phyloP scores from a whole-genome alignment of 2,888 invertebrate genomes.

The Heliconius cydno region DNA sequence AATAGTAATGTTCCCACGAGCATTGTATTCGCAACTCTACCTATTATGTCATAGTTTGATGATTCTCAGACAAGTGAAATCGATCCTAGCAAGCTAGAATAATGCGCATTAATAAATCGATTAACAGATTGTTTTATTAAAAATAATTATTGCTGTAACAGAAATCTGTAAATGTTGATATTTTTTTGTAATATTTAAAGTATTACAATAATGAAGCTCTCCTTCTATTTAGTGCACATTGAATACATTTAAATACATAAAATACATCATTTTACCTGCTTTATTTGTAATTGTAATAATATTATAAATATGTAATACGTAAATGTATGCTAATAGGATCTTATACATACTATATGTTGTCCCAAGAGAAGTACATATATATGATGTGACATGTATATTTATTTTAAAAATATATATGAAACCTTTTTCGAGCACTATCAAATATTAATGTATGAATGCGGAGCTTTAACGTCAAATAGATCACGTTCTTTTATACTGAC shows the following conservation, averaged over 20 bases:
- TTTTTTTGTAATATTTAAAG: not conserved
- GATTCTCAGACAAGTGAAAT: constrained; percentile 46
- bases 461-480: constrained; percentile 49
- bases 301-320: not conserved
- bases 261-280: not conserved
- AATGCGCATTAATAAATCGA: constrained; percentile 13
- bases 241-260: not conserved
- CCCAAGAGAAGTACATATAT: not conserved
- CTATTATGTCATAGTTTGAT: constrained; percentile 46
- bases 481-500: constrained; percentile 69
- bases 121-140: not conserved
- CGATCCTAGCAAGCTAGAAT: constrained; percentile 27
- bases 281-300: not conserved
- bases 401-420: constrained; percentile 17
- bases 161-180: not conserved
- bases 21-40: constrained; percentile 39
- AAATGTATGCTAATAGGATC: not conserved
- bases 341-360: no score
- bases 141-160: not conserved
- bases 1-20: constrained; percentile 45
- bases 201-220: not conserved
- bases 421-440: constrained; percentile 5
- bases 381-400: not conserved
- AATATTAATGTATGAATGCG: constrained; percentile 19
- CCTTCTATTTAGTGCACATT: not conserved